phyloP scores from a whole-genome alignment of 2,113 vertebrate genomes.

The Myxocyprinus asiaticus region DNA sequence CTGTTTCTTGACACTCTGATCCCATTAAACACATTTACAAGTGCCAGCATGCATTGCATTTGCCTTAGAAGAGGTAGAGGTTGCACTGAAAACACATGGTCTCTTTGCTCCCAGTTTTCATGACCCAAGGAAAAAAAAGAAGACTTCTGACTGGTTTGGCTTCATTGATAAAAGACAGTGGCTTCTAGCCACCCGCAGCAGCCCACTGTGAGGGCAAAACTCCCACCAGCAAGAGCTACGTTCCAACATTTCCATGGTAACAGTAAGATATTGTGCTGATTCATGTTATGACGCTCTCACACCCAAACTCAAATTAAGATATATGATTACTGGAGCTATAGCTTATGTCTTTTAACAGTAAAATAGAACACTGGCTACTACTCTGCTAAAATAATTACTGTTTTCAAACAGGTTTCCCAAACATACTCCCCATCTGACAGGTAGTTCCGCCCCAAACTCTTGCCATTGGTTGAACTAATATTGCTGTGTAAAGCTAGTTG shows the following conservation, averaged over 20 bases:
- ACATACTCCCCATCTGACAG: no score
- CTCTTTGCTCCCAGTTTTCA: background rate
- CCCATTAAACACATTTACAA: no score
- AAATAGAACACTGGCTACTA: no score
- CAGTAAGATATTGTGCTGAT: background rate
- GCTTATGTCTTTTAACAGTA: no score
- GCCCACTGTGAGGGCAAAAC: background rate
- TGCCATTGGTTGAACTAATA: no score
- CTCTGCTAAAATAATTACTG: no score
- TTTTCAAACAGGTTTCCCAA: no score
- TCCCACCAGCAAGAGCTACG: constrained; percentile 5
- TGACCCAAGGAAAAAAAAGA: background rate
- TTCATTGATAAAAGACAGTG: constrained; percentile 13
- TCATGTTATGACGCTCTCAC: background rate
- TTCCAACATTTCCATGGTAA: constrained; percentile 33
- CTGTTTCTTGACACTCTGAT: no score
- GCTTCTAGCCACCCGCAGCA: background rate
- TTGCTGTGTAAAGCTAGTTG: no score
- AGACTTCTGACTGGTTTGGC: background rate
- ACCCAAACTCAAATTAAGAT: background rate
- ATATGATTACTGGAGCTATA: background rate
- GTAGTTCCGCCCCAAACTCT: no score
- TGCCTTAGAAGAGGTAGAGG: background rate
- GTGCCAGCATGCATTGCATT: background rate
- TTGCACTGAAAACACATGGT: background rate